Evolutionary conservation across 2,797 vertebrate species (phyloP), one percentile per base, ranked within the genome.

Genomic region (Pipistrellus pipistrellus): DNA sequence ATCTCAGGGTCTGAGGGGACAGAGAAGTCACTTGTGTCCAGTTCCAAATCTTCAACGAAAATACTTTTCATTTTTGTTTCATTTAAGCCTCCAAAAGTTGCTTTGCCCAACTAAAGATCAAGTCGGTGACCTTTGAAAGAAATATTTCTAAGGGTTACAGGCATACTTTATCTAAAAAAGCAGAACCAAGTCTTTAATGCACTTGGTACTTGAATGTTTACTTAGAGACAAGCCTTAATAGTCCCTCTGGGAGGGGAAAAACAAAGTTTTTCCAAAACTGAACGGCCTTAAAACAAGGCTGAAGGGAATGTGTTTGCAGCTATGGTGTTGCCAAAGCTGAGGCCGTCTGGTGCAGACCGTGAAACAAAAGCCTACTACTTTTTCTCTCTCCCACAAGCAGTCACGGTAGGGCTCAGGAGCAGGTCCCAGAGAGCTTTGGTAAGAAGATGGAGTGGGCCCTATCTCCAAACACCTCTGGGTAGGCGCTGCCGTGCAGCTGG

Each of bases 101-200:
- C 41, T 90, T 90, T 81, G n/a, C 77, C 13, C 48, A 84, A 93
- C 18, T 62, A 86, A 95, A 93, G 89, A 75, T 73, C 80, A 93
- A 78, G 21, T n/a, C 51, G 92, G 35, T 88, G 35, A 87, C n/a
- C 76, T n/a, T 83, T 85, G 71, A 81, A 84, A 87, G 55, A 96
- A 88, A 10, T 59, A 51, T 76, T 55, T 68, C 76, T 73, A 25
- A 41, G 55, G 27, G 55, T 64, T 90, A 85, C 6, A 73, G 13
- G 64, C 78, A 46, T 71, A 80, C 12, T 90, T 89, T 55, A 75
- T 57, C 73, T 89, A 46, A 82, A 86, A 32, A 48, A 14, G 46
- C 46, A 48, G 46, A 38, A 75, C 23, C 17, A 87, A 15, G 15
- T 80, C 69, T 95, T 87, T 76, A 57, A 27, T 78, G 27, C 21